A percentile compares a stretch with the other conserved stretches of the same genome.
Conservation (phyloP, 2,797 vertebrate species). For the Mus minutoides region DNA sequence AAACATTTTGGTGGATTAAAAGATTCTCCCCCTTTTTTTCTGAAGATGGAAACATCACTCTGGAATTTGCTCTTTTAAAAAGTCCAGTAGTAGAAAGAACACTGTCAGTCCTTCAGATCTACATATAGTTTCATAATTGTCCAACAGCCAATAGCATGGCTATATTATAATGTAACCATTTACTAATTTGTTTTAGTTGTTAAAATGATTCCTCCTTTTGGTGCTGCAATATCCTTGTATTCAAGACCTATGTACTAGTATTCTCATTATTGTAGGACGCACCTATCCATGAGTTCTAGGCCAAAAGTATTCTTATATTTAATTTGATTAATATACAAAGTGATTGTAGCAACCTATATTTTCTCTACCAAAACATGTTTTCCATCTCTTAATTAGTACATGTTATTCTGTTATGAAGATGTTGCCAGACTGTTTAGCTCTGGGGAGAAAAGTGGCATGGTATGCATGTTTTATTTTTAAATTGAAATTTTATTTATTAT, state of each 20-base stretch:
- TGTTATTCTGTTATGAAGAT: conserved; percentile 38
- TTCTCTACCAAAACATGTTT: conserved; percentile 23
- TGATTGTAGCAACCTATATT: conserved; percentile 23
- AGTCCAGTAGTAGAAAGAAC: conserved; percentile 14
- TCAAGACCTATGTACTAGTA: background rate
- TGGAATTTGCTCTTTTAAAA: conserved; percentile 49
- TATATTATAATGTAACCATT: conserved; percentile 30
- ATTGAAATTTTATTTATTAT: conserved; percentile 20
- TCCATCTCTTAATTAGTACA: conserved; percentile 9
- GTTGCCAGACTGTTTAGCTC: conserved; percentile 16
- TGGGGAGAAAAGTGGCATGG: background rate
- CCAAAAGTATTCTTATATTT: conserved; percentile 28
- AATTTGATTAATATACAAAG: conserved; percentile 53
- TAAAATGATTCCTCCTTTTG: conserved; percentile 22
- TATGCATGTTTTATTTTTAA: conserved; percentile 16
- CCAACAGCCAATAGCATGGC: conserved; percentile 26
- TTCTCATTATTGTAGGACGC: conserved; percentile 40
- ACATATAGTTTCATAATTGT: conserved; percentile 25
- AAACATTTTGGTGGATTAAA: background rate
- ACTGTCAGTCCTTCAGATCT: conserved; percentile 1
- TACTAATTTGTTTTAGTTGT: conserved; percentile 36
- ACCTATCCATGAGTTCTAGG: background rate
- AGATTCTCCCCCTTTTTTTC: conserved; percentile 2
- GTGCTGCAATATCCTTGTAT: background rate
- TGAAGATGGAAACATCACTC: conserved; percentile 42